Base-by-base conservation (phyloP, 2,113 vertebrate species). In the Pithys albifrons region DNA sequence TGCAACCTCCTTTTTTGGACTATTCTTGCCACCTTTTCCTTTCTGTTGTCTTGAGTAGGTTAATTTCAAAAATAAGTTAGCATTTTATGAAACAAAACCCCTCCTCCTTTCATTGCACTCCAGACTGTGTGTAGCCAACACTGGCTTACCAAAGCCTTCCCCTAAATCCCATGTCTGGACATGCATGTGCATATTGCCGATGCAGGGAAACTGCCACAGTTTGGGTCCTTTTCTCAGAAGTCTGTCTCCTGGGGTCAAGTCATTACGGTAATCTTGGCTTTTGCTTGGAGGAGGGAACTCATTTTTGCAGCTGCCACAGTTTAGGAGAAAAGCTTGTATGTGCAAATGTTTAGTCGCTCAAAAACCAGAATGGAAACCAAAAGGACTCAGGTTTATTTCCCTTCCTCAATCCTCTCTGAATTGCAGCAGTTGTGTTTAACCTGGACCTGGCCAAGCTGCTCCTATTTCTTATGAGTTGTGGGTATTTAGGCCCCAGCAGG, bases 161-260 rank as follows among this genome's bases (percentile, higher is more conserved):
- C 49, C 49, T 67, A 92, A 94, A 95, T 91, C 95, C 90, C 66
- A 46, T 8, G 88, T 92, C 90, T 93, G 92, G 96, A 90, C 92
- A 91, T 0, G 0, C 45, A 14, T 43, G 71, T 88, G 65, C 52
- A 25, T 14, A 57, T 7, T 76, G 78, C 39, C 14, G 0, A 5
- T 23, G 39, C 43, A 83, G 51, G 67, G 71, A 39, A 85, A 59
- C 35, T 73, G 79, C 76, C 89, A 55, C 79, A 37, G 17, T 81
- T 93, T 81, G 43, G 72, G 82, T 64, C 74, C 54, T 75, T 86
- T 79, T 57, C 64, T 65, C 75, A 41, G 58, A 79, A 81, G 24
- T 22, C 55, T 65, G 29, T 81, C 91, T 81, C 69, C 72, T 54
- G 70, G 74, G 73, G 20, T 92, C 73, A 52, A 18, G 19, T 75